Percentiles rank a stretch among this genome's conserved stretches.
These are phyloP conservation scores for Xestia rhomboidea DNA, from an alignment of 2,888 invertebrate genomes.

Conservation along the genomic window DNA sequence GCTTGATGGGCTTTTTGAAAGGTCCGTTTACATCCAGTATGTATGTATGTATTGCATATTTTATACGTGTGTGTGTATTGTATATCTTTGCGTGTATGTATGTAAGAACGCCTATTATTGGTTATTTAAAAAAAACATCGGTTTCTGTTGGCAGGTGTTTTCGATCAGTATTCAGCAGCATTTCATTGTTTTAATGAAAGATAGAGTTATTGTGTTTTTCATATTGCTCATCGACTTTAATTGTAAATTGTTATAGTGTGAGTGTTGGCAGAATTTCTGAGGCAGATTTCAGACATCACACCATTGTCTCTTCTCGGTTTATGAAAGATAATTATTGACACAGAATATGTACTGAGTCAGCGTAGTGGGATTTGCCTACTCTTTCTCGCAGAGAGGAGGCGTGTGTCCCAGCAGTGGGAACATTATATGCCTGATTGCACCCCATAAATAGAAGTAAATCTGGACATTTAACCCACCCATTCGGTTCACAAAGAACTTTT, in stretches of 20 bases:
- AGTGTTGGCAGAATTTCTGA: neutral
- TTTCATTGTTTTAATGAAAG: slow-evolving; percentile 41
- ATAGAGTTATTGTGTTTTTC: slow-evolving; percentile 32
- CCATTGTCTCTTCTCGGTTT: neutral
- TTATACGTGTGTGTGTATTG: neutral
- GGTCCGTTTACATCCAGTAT: neutral
- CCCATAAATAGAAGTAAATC: neutral
- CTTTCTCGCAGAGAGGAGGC: neutral
- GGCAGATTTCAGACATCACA: neutral
- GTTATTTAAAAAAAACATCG: slow-evolving; percentile 50
- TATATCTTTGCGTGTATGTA: neutral
- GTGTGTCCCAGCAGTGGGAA: neutral
- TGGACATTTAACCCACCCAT: neutral
- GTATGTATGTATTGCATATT: neutral
- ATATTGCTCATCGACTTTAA: slow-evolving; percentile 37
- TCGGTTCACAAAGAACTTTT: neutral
- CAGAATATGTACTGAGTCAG: neutral
- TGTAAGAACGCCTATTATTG: slow-evolving; percentile 9
- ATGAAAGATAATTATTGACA: neutral
- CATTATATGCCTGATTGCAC: neutral
- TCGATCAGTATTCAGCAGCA: slow-evolving; percentile 29
- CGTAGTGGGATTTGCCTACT: neutral
- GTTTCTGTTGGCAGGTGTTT: slow-evolving; percentile 54
- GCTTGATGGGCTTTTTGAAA: too few species aligned
- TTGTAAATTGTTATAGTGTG: slow-evolving; percentile 16